Percentiles rank a stretch among this genome's conserved stretches.
Evolutionary conservation across 2,113 vertebrate species (phyloP).

Genomic region (Arothron firmamentum): DNA sequence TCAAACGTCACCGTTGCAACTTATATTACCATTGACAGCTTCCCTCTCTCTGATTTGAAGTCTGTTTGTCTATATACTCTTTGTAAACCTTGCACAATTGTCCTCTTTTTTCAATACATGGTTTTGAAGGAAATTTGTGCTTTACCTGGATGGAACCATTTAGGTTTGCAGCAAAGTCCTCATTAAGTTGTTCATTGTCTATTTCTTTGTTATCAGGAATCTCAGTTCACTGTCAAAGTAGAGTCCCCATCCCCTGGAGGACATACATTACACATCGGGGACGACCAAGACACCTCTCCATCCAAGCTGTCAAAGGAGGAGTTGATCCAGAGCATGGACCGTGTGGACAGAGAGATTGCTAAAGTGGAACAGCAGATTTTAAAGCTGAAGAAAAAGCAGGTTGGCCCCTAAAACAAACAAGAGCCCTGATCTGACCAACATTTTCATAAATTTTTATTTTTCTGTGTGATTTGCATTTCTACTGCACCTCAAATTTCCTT

Average conservation of each 20-base stretch:
- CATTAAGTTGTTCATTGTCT: not conserved
- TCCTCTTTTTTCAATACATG: not conserved
- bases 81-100: not conserved
- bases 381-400: slow-evolving; percentile 98
- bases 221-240: slow-evolving; percentile 82
- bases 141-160: not conserved
- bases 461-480: too few relatives aligned
- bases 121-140: too few relatives aligned
- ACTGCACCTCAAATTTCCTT: too few relatives aligned
- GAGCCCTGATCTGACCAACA: too few relatives aligned
- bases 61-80: not conserved
- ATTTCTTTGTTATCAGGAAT: slow-evolving; percentile 77
- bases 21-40: too few relatives aligned
- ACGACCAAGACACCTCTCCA: slow-evolving; percentile 92
- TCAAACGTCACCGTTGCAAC: too few relatives aligned
- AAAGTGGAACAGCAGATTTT: slow-evolving; percentile 99
- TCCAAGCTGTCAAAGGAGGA: slow-evolving; percentile 99
- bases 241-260: slow-evolving; percentile 83
- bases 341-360: slow-evolving; percentile 94
- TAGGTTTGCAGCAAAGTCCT: not conserved
- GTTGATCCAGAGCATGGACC: slow-evolving; percentile 98
- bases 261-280: slow-evolving; percentile 76
- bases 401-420: slow-evolving; percentile 50
- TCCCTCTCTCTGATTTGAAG: too few relatives aligned
- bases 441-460: too few relatives aligned